Evolutionary conservation across 2,888 invertebrate species (phyloP), one percentile per base, ranked within the genome.

Genomic region (Mimachlamys varia): DNA sequence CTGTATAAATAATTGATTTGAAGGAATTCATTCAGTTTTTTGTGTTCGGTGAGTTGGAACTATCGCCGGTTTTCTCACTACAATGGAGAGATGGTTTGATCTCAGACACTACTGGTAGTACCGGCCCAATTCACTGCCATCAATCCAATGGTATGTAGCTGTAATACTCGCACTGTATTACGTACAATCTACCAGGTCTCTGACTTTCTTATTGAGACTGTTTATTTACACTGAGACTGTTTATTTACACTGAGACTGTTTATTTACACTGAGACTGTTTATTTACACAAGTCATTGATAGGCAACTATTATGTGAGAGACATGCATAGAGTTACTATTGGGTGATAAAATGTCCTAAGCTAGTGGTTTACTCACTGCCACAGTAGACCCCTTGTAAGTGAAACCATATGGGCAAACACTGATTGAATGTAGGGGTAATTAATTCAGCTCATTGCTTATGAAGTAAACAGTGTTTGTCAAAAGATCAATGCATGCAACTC

Each of bases 261-360:
- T n/a, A n/a, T n/a, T n/a, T n/a, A n/a, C n/a, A n/a, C n/a, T n/a
- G n/a, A n/a, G n/a, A n/a, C n/a, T n/a, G n/a, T n/a, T n/a, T n/a
- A n/a, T 76, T 76, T 76, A 76, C 22, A 76, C 76, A 15, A 76
- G 76, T 76, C 76, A 76, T 76, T 76, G 76, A 76, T 76, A 76
- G 76, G 76, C 76, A 76, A 76, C 76, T 76, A 76, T 76, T 76
- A 76, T 76, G 33, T 76, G 76, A 76, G 27, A 27, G 76, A 76
- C 76, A 76, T 76, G 76, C 76, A 27, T 33, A 15, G 33, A 22
- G 33, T 33, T 33, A 76, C 33, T 10, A 33, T 15, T 12, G 33
- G 33, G 12, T 12, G 2, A 2, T 12, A 22, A n/a, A n/a, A n/a
- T n/a, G n/a, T n/a, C n/a, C n/a, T n/a, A n/a, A n/a, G n/a, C n/a